phyloP scores from a whole-genome alignment of 2,888 invertebrate genomes.

The Sinotaia quadrata region DNA sequence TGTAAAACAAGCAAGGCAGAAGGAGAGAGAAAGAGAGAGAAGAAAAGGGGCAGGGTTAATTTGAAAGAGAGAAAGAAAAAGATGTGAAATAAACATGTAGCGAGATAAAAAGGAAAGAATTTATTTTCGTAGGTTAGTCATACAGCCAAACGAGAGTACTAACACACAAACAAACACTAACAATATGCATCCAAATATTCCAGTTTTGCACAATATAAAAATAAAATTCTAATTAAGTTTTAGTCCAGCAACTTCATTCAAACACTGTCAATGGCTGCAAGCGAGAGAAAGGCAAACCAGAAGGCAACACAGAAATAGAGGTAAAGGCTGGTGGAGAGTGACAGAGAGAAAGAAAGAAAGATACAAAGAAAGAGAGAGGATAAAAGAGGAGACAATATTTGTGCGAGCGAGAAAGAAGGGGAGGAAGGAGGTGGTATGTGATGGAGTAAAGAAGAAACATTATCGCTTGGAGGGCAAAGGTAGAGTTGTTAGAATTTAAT shows the following conservation, averaged over 20 bases:
- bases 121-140: neutral
- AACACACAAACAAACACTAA: neutral
- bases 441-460: too few relatives aligned
- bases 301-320: neutral
- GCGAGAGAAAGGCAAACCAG: neutral
- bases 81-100: too few relatives aligned
- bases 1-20: too few relatives aligned
- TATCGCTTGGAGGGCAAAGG: too few relatives aligned
- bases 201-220: too few relatives aligned
- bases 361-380: neutral
- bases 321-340: neutral
- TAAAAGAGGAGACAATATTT: neutral
- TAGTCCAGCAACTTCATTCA: too few relatives aligned
- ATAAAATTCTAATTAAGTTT: too few relatives aligned
- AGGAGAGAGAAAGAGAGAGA: too few relatives aligned
- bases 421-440: neutral
- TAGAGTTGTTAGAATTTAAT: too few relatives aligned
- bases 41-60: too few relatives aligned
- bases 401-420: conserved; percentile 2
- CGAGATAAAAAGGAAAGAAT: too few relatives aligned
- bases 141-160: neutral
- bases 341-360: neutral
- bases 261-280: neutral
- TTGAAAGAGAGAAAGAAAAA: too few relatives aligned
- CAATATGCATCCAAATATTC: neutral